These are phyloP conservation scores for Stenodera caucasica DNA, from an alignment of 2,888 invertebrate species.

Conservation along the genomic window DNA sequence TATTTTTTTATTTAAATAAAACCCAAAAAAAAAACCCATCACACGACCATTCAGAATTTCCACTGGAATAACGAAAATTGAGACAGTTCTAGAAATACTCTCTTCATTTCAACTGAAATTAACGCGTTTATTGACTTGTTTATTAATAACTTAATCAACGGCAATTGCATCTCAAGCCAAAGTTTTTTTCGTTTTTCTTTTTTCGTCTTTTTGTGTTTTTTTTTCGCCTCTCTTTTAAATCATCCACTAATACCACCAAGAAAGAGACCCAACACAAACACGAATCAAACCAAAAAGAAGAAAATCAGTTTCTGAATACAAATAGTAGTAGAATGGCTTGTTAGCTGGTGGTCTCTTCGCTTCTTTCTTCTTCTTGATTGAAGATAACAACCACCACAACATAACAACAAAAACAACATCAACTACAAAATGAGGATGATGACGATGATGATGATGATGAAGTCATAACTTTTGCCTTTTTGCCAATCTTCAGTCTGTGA, in stretches of 20 bases:
- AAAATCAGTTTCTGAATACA: not conserved
- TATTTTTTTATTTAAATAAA: too few relatives aligned
- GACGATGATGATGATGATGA: constrained; percentile 22
- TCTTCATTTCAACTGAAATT: constrained; percentile 14
- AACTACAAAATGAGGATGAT: not conserved
- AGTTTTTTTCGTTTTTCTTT: not conserved
- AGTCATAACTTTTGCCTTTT: constrained; percentile 36
- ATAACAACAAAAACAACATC: not conserved
- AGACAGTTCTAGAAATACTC: constrained; percentile 6
- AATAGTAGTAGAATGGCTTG: constrained; percentile 6
- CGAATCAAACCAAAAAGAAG: not conserved
- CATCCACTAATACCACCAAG: not conserved
- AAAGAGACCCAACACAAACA: not conserved
- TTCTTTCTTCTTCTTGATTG: not conserved
- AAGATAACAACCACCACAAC: not conserved
- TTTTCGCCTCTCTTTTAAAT: not conserved
- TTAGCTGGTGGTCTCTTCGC: constrained; percentile 7
- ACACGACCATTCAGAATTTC: not conserved
- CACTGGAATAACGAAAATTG: not conserved
- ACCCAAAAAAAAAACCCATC: too few relatives aligned
- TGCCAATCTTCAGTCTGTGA: constrained; percentile 25
- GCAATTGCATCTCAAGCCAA: constrained; percentile 31
- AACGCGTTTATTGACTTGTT: constrained; percentile 42
- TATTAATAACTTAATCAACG: constrained; percentile 41
- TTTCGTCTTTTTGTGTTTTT: not conserved